Evolutionary conservation across 2,113 vertebrate species (phyloP).

Genomic region (Ascaphus truei): DNA sequence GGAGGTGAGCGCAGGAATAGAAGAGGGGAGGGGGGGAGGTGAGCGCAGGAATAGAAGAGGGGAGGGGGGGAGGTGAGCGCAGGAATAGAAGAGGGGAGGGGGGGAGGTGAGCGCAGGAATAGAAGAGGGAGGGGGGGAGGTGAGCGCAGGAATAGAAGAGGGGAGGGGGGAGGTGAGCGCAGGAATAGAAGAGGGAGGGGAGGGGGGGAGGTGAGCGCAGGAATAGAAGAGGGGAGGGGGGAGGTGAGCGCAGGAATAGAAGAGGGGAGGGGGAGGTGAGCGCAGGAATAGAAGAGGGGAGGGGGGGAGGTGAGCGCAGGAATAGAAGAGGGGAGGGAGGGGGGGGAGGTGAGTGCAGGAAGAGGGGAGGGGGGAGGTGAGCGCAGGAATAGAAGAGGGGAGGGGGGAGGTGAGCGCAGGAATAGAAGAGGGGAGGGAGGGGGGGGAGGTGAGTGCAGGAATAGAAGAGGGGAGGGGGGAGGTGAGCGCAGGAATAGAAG

Average conservation of each 20-base stretch:
- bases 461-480: neutral
- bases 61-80: neutral
- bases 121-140: neutral
- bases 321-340: neutral
- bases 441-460: constrained; percentile 78
- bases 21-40: constrained; percentile 91
- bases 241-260: constrained; percentile 67
- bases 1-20: constrained; percentile 62
- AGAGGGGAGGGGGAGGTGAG: neutral
- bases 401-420: neutral
- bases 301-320: constrained; percentile 81
- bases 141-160: constrained; percentile 78
- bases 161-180: constrained; percentile 86
- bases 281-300: constrained; percentile 86
- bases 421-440: constrained; percentile 87
- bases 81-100: constrained; percentile 86
- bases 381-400: neutral
- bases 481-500: constrained; percentile 63
- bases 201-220: too few relatives aligned
- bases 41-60: constrained; percentile 29
- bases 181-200: neutral
- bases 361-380: constrained; percentile 90
- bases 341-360: constrained; percentile 57
- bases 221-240: constrained; percentile 86
- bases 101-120: constrained; percentile 74